Percentiles rank a stretch among this genome's conserved stretches.
Conservation (phyloP, 2,797 vertebrate genomes). For the Salmo trutta region DNA sequence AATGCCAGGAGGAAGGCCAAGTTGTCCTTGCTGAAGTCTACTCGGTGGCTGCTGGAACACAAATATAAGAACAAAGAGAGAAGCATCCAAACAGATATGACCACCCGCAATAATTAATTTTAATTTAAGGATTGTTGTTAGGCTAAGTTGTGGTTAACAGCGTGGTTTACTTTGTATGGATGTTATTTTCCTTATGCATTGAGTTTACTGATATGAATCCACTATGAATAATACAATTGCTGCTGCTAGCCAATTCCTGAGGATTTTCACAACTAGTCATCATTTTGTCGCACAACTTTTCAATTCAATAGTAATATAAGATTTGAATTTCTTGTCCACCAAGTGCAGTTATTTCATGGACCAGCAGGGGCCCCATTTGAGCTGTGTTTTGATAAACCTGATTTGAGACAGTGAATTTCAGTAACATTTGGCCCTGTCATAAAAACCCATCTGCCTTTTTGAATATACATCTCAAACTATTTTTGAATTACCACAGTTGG, state of each 20-base stretch:
- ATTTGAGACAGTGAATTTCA: slow-evolving; percentile 29
- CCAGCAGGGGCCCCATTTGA: slow-evolving; percentile 54
- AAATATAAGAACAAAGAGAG: background rate
- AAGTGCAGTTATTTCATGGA: slow-evolving; percentile 42
- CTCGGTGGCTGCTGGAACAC: background rate
- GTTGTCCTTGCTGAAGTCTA: background rate
- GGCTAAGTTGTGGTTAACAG: slow-evolving; percentile 31
- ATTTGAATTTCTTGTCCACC: slow-evolving; percentile 19
- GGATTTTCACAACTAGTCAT: slow-evolving; percentile 48
- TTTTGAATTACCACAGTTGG: background rate
- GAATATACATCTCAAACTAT: slow-evolving; percentile 11
- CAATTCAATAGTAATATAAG: slow-evolving; percentile 15
- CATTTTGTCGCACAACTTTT: slow-evolving; percentile 55
- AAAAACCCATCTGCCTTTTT: slow-evolving; percentile 25
- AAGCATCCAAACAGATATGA: no score
- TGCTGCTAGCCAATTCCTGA: slow-evolving; percentile 51
- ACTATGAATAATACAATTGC: slow-evolving; percentile 55
- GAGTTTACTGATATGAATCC: slow-evolving; percentile 66
- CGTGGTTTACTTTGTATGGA: slow-evolving; percentile 58
- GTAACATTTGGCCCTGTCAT: slow-evolving; percentile 24
- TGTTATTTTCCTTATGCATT: slow-evolving; percentile 63
- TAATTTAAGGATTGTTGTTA: background rate
- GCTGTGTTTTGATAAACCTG: slow-evolving; percentile 30
- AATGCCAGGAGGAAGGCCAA: background rate
- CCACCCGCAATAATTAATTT: no score